These are phyloP conservation scores for Selene dorsalis DNA, from an alignment of 2,797 vertebrate genomes.

Conservation along the genomic window DNA sequence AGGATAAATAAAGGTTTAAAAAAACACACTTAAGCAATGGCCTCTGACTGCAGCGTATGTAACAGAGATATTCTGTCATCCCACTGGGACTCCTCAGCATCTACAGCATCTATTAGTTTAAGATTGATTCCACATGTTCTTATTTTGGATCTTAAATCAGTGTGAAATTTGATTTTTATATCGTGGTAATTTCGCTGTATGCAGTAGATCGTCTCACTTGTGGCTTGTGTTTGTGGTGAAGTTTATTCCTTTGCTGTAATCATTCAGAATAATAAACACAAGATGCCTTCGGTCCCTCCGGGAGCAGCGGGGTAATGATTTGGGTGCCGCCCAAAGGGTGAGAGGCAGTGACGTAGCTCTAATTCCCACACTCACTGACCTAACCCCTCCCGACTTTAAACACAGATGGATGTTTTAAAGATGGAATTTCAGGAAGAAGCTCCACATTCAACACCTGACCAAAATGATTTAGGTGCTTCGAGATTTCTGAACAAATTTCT, in stretches of 20 bases:
- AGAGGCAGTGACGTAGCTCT: slow-evolving; percentile 32
- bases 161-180: slow-evolving; percentile 45
- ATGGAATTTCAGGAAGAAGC: slow-evolving; percentile 74
- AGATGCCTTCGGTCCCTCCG: slow-evolving; percentile 5
- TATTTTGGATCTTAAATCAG: slow-evolving; percentile 45
- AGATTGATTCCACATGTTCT: slow-evolving; percentile 52
- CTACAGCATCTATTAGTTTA: slow-evolving; percentile 50
- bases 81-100: slow-evolving; percentile 44
- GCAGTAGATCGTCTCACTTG: slow-evolving; percentile 1
- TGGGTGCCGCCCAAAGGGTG: slow-evolving; percentile 18
- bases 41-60: slow-evolving; percentile 41
- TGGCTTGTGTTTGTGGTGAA: slow-evolving; percentile 12
- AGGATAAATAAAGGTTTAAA: slow-evolving; percentile 57
- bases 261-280: slow-evolving; percentile 38
- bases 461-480: slow-evolving; percentile 65
- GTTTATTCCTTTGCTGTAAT: slow-evolving; percentile 14
- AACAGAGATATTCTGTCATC: slow-evolving; percentile 38
- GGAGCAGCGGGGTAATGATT: slow-evolving; percentile 4
- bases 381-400: slow-evolving; percentile 59
- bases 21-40: slow-evolving; percentile 39
- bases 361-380: slow-evolving; percentile 44
- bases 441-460: slow-evolving; percentile 79
- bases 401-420: slow-evolving; percentile 51
- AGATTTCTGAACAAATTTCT: slow-evolving; percentile 37
- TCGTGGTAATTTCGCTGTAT: slow-evolving; percentile 20